Evolutionary conservation across 2,888 invertebrate species (phyloP).

Genomic region (Lasioglossum leucozonium): DNA sequence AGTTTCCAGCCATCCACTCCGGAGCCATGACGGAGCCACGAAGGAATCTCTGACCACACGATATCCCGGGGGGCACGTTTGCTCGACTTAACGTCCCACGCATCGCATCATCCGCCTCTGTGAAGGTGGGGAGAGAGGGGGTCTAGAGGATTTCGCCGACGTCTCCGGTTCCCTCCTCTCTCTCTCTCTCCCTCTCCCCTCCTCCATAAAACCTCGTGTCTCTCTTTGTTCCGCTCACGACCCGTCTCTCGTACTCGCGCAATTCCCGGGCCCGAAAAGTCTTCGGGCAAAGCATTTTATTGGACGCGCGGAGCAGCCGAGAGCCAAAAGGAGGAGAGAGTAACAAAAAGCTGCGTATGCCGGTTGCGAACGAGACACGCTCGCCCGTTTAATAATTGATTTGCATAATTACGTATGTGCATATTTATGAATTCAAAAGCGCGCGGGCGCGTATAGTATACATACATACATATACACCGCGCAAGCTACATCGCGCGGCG

Average conservation of each 20-base stretch:
- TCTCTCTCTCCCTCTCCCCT: not conserved
- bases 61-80: conserved; percentile 77
- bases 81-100: conserved; percentile 78
- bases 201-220: not conserved
- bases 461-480: no score
- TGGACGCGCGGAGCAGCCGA: conserved; percentile 30
- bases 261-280: conserved; percentile 42
- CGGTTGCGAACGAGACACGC: conserved; percentile 63
- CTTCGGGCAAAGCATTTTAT: conserved; percentile 54
- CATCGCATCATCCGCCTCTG: conserved; percentile 61
- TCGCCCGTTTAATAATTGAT: conserved; percentile 70
- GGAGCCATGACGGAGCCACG: conserved; percentile 65
- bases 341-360: conserved; percentile 57
- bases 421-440: conserved; percentile 72
- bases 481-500: conserved; percentile 42
- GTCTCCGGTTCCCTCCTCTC: conserved; percentile 20
- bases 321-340: conserved; percentile 29
- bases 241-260: conserved; percentile 10
- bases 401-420: conserved; percentile 73
- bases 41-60: conserved; percentile 83
- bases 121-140: not conserved
- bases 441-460: conserved; percentile 32
- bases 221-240: conserved; percentile 12
- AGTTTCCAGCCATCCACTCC: conserved; percentile 77
- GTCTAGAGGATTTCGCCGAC: conserved; percentile 10